Evolutionary conservation across 2,888 invertebrate species (phyloP).

Genomic region (Diaphora mendica): DNA sequence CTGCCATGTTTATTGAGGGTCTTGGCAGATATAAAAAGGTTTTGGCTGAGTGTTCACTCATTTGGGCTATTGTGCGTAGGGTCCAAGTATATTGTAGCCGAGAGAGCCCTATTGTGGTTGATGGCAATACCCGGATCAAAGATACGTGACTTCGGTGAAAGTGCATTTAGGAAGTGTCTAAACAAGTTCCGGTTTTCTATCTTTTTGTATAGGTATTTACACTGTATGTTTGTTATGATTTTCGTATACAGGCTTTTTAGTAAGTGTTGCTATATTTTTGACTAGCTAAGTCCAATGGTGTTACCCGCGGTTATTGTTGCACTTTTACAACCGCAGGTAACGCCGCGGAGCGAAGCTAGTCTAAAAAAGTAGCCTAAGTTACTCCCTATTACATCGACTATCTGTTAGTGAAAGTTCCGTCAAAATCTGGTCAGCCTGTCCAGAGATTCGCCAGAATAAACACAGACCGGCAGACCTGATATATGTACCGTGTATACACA

Average conservation of each 20-base stretch:
- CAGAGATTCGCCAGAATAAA: no score
- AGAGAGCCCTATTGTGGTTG: constrained; percentile 1
- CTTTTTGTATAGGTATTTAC: not conserved
- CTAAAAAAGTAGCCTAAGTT: no score
- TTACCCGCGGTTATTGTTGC: no score
- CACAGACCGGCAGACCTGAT: no score
- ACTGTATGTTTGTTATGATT: not conserved
- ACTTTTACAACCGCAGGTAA: no score
- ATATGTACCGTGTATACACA: no score
- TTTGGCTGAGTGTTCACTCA: constrained; percentile 10
- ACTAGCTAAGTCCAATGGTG: no score
- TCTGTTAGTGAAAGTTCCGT: no score
- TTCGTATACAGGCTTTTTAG: not conserved
- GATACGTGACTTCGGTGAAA: not conserved
- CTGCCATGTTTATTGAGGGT: constrained; percentile 46
- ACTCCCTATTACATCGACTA: no score
- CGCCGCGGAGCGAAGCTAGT: no score
- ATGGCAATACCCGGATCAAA: not conserved
- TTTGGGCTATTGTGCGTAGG: constrained; percentile 3
- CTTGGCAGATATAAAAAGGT: constrained; percentile 29
- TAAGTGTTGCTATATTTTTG: not conserved
- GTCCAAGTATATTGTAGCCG: not conserved
- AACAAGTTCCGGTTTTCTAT: not conserved
- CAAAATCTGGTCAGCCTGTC: no score
- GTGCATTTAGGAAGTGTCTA: not conserved